phyloP scores from a whole-genome alignment of 2,888 invertebrate species.

The Minunthozetes semirufus region DNA sequence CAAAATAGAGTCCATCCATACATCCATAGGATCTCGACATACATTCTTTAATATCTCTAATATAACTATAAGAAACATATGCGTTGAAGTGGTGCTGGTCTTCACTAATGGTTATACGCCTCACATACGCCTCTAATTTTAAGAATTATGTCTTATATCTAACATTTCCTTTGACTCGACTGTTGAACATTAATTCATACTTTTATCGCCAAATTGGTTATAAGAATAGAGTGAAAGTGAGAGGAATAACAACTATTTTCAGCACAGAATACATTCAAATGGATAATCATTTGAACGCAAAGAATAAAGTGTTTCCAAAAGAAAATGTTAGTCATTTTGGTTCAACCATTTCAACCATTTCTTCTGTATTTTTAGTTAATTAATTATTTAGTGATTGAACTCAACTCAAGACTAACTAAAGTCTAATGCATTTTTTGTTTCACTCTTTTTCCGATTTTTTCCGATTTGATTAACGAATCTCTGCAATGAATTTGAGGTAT shows the following conservation, averaged over 20 bases:
- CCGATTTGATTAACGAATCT: background rate
- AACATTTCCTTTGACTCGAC: background rate
- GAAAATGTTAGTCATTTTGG: background rate
- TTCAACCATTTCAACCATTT: background rate
- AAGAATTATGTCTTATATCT: background rate
- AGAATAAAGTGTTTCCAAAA: background rate
- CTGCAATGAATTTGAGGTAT: constrained; percentile 9
- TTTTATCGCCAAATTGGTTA: constrained; percentile 4
- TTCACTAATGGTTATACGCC: background rate
- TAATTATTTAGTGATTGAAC: constrained; percentile 4
- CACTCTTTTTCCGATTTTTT: too few relatives aligned
- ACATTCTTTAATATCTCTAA: background rate
- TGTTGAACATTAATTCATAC: constrained; percentile 19
- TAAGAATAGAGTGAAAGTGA: background rate
- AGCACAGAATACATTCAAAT: background rate
- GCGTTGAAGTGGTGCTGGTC: background rate
- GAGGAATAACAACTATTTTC: background rate
- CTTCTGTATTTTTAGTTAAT: background rate
- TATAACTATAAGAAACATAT: background rate
- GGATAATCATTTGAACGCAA: background rate
- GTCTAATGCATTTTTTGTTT: background rate
- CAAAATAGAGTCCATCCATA: background rate
- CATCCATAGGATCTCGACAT: background rate
- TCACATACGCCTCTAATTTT: constrained; percentile 25
- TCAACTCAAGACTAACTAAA: too few relatives aligned